Conservation (phyloP, 2,113 vertebrate genomes). For the Anser cygnoides region DNA sequence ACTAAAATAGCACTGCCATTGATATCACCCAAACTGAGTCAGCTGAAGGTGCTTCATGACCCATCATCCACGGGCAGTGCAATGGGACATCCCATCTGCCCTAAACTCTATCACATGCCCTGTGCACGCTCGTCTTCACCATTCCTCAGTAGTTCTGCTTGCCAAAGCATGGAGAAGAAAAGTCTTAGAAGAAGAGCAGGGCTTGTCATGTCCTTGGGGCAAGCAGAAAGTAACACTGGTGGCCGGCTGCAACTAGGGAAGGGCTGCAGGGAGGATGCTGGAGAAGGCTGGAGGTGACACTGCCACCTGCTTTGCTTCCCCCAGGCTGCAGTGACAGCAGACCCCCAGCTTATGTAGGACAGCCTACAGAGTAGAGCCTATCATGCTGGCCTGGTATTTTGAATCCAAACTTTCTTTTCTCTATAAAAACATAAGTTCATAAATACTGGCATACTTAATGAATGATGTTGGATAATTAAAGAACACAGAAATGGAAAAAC, state of each 20-base stretch:
- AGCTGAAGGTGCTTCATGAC: not conserved
- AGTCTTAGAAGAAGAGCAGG: not conserved
- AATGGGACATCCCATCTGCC: not conserved
- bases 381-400: not conserved
- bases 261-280: not conserved
- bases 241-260: accelerated
- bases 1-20: not conserved
- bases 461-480: not conserved
- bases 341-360: not conserved
- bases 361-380: not conserved
- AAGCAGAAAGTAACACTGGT: not conserved
- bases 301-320: not conserved
- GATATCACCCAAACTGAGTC: not conserved
- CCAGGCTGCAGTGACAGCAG: not conserved
- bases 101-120: not conserved
- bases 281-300: not conserved
- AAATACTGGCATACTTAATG: not conserved
- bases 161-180: not conserved
- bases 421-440: not conserved
- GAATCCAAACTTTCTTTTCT: not conserved
- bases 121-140: not conserved
- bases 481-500: not conserved
- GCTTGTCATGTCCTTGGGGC: not conserved
- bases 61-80: not conserved
- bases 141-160: not conserved